Base-by-base conservation (phyloP, 2,113 vertebrate species). In the Sapayoa aenigma region DNA sequence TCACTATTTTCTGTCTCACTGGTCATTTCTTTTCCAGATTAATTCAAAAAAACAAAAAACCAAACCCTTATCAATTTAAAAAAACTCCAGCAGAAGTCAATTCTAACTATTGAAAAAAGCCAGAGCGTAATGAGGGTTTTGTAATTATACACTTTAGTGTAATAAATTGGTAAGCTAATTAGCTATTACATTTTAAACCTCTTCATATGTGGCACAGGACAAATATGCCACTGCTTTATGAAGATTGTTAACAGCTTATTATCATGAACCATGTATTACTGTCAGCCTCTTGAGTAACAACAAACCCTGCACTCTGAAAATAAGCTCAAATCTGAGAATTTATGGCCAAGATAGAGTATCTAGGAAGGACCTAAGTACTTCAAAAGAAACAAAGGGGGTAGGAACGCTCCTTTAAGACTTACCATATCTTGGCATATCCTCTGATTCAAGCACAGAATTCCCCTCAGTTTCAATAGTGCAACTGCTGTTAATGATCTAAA, bases 391-490 rank as follows among this genome's bases (percentile, higher is more conserved):
- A 49, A 39, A 85, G 9, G 28, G 18, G 9, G 6, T 23, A 75
- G 62, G 58, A 68, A 41, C 17, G 39, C 46, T 77, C 50, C 30
- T 84, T 47, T 24, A 87, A 41, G 14, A n/a, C 44, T 28, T 68
- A 50, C 65, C 19, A 65, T 41, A 52, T 41, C 41, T 52, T 44
- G n/a, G 24, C 20, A 19, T 53, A 76, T 92, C 35, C 10, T 60
- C 75, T 9, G 44, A 65, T 65, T 60, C 24, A 71, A 60, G 56
- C 33, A 59, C 23, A 55, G 35, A 72, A 81, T 31, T 56, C 25
- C 18, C 12, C 28, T 15, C 0, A 0, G 16, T 73, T 73, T 91
- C 37, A 41, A 6, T 17, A 53, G 12, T 19, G 28, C 53, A 76
- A n/a, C 6, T 80, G 63, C 59, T 62, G 13, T 53, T 49, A 79